Base-by-base conservation (phyloP, 2,888 invertebrate genomes). In the Dimorphilus gyrociliatus region DNA sequence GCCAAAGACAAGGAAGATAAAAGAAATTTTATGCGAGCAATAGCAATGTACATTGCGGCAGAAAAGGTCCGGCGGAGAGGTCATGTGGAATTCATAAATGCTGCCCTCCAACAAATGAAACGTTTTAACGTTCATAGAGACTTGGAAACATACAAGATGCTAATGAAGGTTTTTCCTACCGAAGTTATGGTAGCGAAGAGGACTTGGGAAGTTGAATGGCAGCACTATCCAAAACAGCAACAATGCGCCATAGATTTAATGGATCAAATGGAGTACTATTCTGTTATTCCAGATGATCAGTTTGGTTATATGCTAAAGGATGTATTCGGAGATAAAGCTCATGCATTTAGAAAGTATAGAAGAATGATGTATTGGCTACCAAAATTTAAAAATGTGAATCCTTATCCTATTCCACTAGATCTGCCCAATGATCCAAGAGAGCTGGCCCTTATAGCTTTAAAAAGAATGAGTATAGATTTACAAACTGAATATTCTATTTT, bases 221-320 rank as follows among this genome's bases (percentile, higher is more conserved):
- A 78, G 73, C 85, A 90, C 59, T 92, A 80, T 66, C 88, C 90
- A 0, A 81, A 81, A 55, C 94, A 99, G 52, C 94, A 99, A 51
- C 78, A 85, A 39, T 84, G 85, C 62, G 78, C 78, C 23, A 73
- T 88, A n/a, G 80, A 81, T 55, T 55, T 97, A 30, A 64, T 92
- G 16, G 78, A 81, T 47, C 78, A 86, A 68, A 97, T 99, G 94
- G 92, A 94, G 68, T 72, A 78, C 43, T 75, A 81, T 61, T 78
- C 82, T 38, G 82, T 97, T 2, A 77, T 84, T 44, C 90, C 92
- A 0, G 94, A 97, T 59, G 68, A 71, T 34, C 86, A 92, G 63
- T 73, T 82, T 67, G 79, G 86, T 51, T 68, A 72, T 30, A 75
- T 84, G 61, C 64, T 97, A 6, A 50, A 77, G 1, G 80, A 78